A percentile compares a stretch with the other conserved stretches of the same genome.
Evolutionary conservation across 2,888 invertebrate species (phyloP).

Genomic region (Nomada flava): DNA sequence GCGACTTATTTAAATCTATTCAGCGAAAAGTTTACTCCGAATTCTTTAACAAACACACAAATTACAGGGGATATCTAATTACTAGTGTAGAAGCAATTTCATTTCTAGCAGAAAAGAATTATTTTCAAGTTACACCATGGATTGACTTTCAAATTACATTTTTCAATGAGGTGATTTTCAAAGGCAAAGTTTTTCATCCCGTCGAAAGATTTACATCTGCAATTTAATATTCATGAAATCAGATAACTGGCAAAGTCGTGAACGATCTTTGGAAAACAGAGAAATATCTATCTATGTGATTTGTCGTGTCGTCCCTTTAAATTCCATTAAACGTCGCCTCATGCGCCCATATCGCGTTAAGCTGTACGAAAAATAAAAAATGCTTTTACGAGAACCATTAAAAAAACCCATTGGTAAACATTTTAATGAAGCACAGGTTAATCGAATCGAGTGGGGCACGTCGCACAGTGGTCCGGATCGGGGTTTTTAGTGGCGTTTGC

Average conservation of each 20-base stretch:
- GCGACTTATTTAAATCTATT: too few species aligned
- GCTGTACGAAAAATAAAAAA: not conserved
- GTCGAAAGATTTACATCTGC: not conserved
- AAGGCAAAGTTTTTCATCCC: not conserved
- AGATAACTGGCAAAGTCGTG: not conserved
- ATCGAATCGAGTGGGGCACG: conserved; percentile 41
- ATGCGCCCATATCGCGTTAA: not conserved
- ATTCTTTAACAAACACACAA: too few species aligned
- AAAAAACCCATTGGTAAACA: conserved; percentile 41
- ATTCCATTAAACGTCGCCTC: conserved; percentile 7
- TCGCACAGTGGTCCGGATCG: too few species aligned
- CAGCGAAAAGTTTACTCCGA: too few species aligned
- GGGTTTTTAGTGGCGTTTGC: too few species aligned
- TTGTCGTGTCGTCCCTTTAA: too few species aligned
- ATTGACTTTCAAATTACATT: too few species aligned
- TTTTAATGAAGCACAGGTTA: conserved; percentile 51
- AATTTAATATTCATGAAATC: not conserved
- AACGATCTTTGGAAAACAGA: not conserved
- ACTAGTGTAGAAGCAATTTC: too few species aligned
- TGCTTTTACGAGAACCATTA: conserved; percentile 2
- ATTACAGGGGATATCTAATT: too few species aligned
- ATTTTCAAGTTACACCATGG: too few species aligned
- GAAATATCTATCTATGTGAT: too few species aligned
- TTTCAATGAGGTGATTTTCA: not conserved
- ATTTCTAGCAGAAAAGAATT: too few species aligned